Evolutionary conservation across 2,113 vertebrate genomes (phyloP), one percentile per base, ranked within the genome.

Genomic region (Willisornis vidua): DNA sequence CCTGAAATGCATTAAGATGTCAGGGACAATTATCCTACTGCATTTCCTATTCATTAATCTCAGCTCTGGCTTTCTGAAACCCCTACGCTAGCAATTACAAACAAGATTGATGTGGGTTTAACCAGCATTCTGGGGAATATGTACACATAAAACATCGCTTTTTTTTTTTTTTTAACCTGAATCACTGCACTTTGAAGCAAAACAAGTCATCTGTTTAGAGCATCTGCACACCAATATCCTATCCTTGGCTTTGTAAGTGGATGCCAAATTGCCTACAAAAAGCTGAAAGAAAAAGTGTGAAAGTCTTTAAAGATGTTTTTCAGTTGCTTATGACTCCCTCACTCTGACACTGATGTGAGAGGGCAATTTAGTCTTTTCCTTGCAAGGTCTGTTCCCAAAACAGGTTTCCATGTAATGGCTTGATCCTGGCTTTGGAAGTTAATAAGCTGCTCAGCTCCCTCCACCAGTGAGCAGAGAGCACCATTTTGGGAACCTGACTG

Each of bases 151-250:
- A 91, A 87, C 33, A 52, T 7, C 19, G 24, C 31, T 49, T 45
- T 39, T 55, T 67, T 41, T 55, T 67, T 41, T 46, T 61, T 76
- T 48, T 81, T 65, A 31, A 48, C 62, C n/a, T 90, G 92, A 93
- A 89, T 68, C 39, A 39, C 83, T 23, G 31, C 49, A 46, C 89
- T 97, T 87, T 90, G 85, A 89, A 92, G 93, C n/a, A 96, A 97
- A 85, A 91, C 88, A 94, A 89, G 58, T 82, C 14, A 46, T 89
- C 94, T 94, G 14, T 94, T 97, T 96, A 93, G 91, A 95, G 73
- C 91, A 81, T 84, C 85, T 85, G 12, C 90, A 66, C 33, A 84
- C 39, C 73, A 55, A 29, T 85, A 85, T 43, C 57, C 54, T 54
- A 24, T 63, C 49, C 35, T 80, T 39, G 87, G 55, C 43, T 19